These are phyloP conservation scores for Lithophane ornitopus DNA, from an alignment of 2,888 invertebrate species.

Conservation along the genomic window DNA sequence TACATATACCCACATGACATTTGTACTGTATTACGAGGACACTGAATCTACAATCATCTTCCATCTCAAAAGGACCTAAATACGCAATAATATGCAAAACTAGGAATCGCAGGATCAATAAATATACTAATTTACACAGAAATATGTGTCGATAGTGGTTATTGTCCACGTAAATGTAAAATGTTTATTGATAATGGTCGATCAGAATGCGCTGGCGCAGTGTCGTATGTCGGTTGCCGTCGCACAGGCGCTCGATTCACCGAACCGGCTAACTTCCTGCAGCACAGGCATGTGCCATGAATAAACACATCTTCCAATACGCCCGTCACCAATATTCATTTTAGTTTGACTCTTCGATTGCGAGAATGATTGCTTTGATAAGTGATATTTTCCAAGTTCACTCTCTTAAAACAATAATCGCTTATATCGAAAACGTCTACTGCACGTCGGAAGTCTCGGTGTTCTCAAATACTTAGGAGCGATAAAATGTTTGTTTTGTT, in stretches of 20 bases:
- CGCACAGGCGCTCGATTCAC: constrained; percentile 78
- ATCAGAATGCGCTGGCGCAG: constrained; percentile 80
- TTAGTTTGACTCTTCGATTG: constrained; percentile 46
- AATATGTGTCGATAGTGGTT: constrained; percentile 57
- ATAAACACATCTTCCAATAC: constrained; percentile 81
- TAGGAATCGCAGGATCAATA: constrained; percentile 60
- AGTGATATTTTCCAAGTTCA: constrained; percentile 39
- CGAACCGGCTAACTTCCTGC: constrained; percentile 86
- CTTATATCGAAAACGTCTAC: constrained; percentile 29
- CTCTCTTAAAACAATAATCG: constrained; percentile 34
- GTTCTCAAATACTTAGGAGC: constrained; percentile 76
- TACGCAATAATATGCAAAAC: constrained; percentile 69
- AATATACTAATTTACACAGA: constrained; percentile 64
- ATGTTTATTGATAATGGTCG: constrained; percentile 74
- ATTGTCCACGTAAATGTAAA: constrained; percentile 64
- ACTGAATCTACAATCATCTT: constrained; percentile 73
- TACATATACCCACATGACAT: constrained; percentile 83
- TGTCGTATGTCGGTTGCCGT: constrained; percentile 79
- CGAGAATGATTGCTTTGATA: constrained; percentile 38
- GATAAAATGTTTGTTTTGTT: constrained; percentile 80
- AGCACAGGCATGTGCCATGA: constrained; percentile 82
- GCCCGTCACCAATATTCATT: constrained; percentile 66
- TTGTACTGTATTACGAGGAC: constrained; percentile 80
- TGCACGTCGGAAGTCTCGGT: constrained; percentile 68
- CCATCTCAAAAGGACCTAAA: constrained; percentile 69